Evolutionary conservation across 1,140 invertebrate species (phyloP).

Genomic region (Potamilus streckersoni): DNA sequence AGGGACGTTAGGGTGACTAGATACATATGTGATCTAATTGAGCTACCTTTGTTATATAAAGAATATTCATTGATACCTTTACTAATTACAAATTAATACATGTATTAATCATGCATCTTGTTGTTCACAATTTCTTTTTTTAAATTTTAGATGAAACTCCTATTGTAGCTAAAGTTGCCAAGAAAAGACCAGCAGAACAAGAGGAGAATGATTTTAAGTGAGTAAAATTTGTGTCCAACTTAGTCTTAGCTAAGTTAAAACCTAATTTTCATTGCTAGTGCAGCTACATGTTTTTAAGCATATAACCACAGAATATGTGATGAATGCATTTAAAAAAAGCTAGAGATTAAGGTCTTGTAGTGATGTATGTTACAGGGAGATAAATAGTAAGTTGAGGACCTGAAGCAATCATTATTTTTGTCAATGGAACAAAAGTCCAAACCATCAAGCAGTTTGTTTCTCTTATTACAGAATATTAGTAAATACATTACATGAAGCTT

Average conservation of each 20-base stretch:
- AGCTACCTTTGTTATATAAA: too few relatives aligned
- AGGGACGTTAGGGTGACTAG: too few relatives aligned
- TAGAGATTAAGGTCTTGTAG: background rate
- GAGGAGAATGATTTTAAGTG: slow-evolving; percentile 34
- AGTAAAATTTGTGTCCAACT: background rate
- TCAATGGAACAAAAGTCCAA: too few relatives aligned
- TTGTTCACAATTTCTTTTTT: background rate
- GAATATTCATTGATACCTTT: too few relatives aligned
- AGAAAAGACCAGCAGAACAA: slow-evolving; percentile 20
- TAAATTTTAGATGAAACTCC: slow-evolving; percentile 30
- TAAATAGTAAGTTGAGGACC: too few relatives aligned
- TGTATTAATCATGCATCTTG: too few relatives aligned
- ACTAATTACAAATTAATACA: too few relatives aligned
- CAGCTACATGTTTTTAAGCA: background rate
- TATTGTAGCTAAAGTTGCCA: slow-evolving; percentile 15
- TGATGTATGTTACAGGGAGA: background rate
- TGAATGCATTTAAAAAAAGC: background rate
- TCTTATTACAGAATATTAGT: too few relatives aligned
- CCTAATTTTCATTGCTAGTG: background rate
- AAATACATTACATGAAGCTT: too few relatives aligned
- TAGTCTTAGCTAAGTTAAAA: background rate
- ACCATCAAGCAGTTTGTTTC: too few relatives aligned
- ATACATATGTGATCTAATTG: too few relatives aligned
- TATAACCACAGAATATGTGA: background rate
- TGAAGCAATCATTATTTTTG: too few relatives aligned